Evolutionary conservation across 2,888 invertebrate genomes (phyloP).

Genomic region (Sphinx pinastri): DNA sequence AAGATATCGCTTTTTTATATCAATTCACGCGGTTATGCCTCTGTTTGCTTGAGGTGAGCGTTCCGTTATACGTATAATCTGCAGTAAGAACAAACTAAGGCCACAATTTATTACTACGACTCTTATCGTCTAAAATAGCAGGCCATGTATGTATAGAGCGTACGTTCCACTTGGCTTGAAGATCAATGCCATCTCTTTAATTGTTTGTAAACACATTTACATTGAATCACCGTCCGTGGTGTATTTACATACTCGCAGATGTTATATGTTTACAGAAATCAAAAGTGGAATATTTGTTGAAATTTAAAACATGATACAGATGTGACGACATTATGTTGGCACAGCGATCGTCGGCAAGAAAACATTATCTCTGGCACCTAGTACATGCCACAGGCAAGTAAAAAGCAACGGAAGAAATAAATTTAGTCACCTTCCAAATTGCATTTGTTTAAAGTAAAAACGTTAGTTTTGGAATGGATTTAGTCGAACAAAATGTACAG

Average conservation of each 20-base stretch:
- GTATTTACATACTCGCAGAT: constrained; percentile 59
- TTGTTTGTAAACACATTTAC: constrained; percentile 47
- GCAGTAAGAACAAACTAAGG: constrained; percentile 70
- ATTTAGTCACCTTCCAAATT: not conserved
- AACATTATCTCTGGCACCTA: not conserved
- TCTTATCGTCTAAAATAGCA: constrained; percentile 59
- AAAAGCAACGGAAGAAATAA: not conserved
- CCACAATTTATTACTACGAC: constrained; percentile 78
- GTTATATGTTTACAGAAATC: constrained; percentile 39
- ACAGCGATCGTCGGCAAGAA: constrained; percentile 22
- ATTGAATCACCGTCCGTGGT: constrained; percentile 49
- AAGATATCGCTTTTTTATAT: constrained; percentile 43
- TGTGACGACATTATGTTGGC: constrained; percentile 38
- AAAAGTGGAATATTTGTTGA: constrained; percentile 37
- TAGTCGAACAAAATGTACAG: not conserved
- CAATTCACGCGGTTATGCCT: constrained; percentile 49
- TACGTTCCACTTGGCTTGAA: constrained; percentile 42
- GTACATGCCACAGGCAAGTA: constrained; percentile 1
- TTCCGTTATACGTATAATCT: constrained; percentile 58
- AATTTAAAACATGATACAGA: constrained; percentile 36
- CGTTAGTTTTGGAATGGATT: constrained; percentile 4
- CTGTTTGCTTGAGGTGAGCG: constrained; percentile 47
- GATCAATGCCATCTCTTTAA: constrained; percentile 44
- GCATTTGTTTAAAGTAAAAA: not conserved
- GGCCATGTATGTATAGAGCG: constrained; percentile 58